Conservation (phyloP, 2,888 invertebrate genomes). For the Ceramica pisi region DNA sequence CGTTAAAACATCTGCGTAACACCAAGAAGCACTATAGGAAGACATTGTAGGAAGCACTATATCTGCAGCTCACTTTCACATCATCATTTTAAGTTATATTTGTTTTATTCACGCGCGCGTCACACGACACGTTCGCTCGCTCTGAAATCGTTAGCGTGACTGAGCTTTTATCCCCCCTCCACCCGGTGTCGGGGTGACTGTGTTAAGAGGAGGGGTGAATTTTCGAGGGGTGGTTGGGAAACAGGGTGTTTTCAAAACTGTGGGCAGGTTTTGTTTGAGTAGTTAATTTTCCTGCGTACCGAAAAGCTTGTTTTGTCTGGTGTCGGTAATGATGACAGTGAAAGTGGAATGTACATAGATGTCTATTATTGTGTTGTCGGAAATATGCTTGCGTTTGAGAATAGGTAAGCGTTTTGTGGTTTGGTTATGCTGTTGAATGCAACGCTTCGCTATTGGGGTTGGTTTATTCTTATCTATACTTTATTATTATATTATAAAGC, state of each 20-base stretch:
- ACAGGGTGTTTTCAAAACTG: slow-evolving; percentile 54
- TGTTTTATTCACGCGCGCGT: slow-evolving; percentile 19
- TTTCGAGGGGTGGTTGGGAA: slow-evolving; percentile 50
- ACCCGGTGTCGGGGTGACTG: slow-evolving; percentile 56
- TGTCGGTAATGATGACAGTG: not conserved
- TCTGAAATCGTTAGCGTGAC: slow-evolving; percentile 68
- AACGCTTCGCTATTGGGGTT: not conserved
- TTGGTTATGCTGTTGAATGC: not conserved
- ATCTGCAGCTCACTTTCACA: slow-evolving; percentile 53
- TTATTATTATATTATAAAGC: no score
- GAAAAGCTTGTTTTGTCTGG: not conserved
- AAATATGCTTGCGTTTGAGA: not conserved
- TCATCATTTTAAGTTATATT: slow-evolving; percentile 41
- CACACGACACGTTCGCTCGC: slow-evolving; percentile 63
- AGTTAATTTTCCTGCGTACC: slow-evolving; percentile 6
- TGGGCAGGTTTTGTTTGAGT: slow-evolving; percentile 12
- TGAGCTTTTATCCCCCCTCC: slow-evolving; percentile 70
- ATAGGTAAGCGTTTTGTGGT: not conserved
- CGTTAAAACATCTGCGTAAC: slow-evolving; percentile 33
- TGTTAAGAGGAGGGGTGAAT: slow-evolving; percentile 63
- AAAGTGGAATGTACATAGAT: slow-evolving; percentile 7
- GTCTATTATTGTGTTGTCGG: not conserved
- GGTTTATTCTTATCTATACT: not conserved
- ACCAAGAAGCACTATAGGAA: slow-evolving; percentile 54
- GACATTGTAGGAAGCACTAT: slow-evolving; percentile 62